Conservation (phyloP, 1,140 invertebrate species). For the Aphelinus certus region DNA sequence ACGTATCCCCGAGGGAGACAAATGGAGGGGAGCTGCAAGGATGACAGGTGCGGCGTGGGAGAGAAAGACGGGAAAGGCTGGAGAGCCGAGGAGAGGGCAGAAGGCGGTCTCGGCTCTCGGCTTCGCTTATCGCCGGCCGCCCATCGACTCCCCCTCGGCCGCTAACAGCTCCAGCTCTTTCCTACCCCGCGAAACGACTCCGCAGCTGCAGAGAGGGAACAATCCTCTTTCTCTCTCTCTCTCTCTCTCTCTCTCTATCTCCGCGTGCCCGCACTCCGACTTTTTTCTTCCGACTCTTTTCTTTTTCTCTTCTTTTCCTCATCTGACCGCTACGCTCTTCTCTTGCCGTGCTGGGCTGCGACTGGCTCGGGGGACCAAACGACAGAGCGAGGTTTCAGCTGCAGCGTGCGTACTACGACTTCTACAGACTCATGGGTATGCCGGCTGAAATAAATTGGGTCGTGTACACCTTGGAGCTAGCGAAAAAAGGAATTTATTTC, state of each 20-base stretch:
- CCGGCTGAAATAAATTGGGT: too few relatives aligned
- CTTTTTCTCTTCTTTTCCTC: constrained; percentile 30
- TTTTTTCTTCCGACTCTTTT: not conserved
- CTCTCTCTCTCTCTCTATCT: constrained; percentile 11
- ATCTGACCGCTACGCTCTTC: constrained; percentile 4
- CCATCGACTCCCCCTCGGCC: constrained; percentile 52
- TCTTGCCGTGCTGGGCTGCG: too few relatives aligned
- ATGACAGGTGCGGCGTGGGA: constrained; percentile 57
- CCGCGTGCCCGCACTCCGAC: not conserved
- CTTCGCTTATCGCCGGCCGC: constrained; percentile 58
- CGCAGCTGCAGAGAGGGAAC: not conserved
- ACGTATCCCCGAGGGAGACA: constrained; percentile 47
- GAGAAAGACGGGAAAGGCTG: constrained; percentile 41
- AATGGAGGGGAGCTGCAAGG: constrained; percentile 51
- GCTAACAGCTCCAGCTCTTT: not conserved
- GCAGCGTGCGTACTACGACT: too few relatives aligned
- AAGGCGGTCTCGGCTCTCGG: constrained; percentile 57
- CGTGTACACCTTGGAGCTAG: too few relatives aligned
- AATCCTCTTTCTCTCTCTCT: constrained; percentile 1
- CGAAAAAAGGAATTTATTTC: too few relatives aligned
- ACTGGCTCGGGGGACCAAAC: too few relatives aligned
- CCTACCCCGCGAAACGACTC: not conserved
- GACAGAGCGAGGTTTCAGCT: too few relatives aligned
- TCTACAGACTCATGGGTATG: too few relatives aligned
- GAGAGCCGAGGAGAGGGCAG: constrained; percentile 41